Conservation (phyloP, 2,888 invertebrate genomes). For the Pomacea canaliculata region DNA sequence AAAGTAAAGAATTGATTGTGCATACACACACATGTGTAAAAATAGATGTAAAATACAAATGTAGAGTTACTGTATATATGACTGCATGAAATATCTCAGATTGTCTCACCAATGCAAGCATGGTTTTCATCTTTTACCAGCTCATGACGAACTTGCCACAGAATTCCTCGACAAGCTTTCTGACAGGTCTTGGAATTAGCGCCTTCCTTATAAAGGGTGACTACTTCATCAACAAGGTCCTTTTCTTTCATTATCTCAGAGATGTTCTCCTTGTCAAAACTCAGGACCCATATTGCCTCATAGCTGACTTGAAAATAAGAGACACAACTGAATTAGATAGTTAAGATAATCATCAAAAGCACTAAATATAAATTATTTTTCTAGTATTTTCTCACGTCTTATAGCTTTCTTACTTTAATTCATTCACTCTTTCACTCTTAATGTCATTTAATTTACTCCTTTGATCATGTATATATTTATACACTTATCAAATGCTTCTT, state of each 20-base stretch:
- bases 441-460: too few relatives aligned
- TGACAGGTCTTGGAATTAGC: slow-evolving; percentile 23
- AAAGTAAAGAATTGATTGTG: neutral
- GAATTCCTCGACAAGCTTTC: slow-evolving; percentile 40
- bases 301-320: slow-evolving; percentile 36
- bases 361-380: too few relatives aligned
- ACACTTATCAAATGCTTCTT: too few relatives aligned
- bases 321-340: too few relatives aligned
- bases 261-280: slow-evolving; percentile 48
- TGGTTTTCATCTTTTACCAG: slow-evolving; percentile 33
- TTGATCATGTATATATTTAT: too few relatives aligned
- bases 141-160: slow-evolving; percentile 46
- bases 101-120: slow-evolving; percentile 36
- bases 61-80: too few relatives aligned
- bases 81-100: neutral
- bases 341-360: too few relatives aligned
- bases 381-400: too few relatives aligned
- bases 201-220: slow-evolving; percentile 22
- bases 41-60: too few relatives aligned
- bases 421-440: too few relatives aligned
- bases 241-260: slow-evolving; percentile 38
- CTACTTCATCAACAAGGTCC: slow-evolving; percentile 35
- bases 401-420: too few relatives aligned
- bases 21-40: too few relatives aligned
- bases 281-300: slow-evolving; percentile 45